Conservation (phyloP, 2,113 vertebrate species). For the Silurus asotus region DNA sequence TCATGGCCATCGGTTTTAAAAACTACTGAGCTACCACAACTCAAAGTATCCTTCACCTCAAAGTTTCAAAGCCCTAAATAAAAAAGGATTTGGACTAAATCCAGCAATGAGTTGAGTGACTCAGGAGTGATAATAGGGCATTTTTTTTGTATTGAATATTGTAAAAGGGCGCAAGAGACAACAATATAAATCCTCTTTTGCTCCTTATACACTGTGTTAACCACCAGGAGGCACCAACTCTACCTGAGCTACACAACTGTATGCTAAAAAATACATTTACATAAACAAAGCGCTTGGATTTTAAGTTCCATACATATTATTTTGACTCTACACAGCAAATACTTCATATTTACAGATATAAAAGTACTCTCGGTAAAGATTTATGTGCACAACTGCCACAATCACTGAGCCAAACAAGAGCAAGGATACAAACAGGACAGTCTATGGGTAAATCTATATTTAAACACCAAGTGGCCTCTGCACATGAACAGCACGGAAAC, state of each 20-base stretch:
- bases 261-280: neutral
- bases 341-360: too few relatives aligned
- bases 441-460: too few relatives aligned
- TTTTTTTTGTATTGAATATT: neutral
- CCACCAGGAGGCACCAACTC: conserved; percentile 49
- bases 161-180: neutral
- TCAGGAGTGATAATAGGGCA: neutral
- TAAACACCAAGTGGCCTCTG: neutral
- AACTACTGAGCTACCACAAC: too few relatives aligned
- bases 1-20: too few relatives aligned
- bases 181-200: neutral
- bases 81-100: neutral
- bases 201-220: neutral
- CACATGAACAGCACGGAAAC: neutral
- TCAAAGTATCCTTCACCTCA: too few relatives aligned
- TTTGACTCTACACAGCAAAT: neutral
- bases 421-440: too few relatives aligned
- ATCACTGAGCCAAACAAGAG: too few relatives aligned
- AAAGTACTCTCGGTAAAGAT: too few relatives aligned
- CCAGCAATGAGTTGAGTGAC: neutral
- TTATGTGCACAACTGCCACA: too few relatives aligned
- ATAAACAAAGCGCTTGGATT: neutral
- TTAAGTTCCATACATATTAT: neutral
- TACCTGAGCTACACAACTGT: neutral
- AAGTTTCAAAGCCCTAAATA: neutral